Evolutionary conservation across 1,140 invertebrate genomes (phyloP), one percentile per base, ranked within the genome.

Genomic region (Apocrypta bakeri): DNA sequence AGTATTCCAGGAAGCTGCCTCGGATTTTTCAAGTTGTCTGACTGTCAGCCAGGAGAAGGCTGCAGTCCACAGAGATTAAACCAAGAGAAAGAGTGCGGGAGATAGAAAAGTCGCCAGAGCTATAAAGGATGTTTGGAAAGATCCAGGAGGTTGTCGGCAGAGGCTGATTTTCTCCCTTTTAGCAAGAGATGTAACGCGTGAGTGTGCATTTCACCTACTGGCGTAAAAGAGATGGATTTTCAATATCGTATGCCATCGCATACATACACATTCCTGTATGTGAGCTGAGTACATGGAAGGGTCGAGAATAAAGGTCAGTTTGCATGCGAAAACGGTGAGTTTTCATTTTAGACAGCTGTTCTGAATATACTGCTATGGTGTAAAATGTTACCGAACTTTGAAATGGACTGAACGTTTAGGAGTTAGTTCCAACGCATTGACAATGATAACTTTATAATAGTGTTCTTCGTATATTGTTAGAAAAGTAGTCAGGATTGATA

Each of bases 191-290:
- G 68, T 71, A 71, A 71, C 68, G 31, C 68, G 6, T 8, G 31
- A 29, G 31, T 12, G 68, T 33, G 37, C 37, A 73, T 33, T 74
- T 74, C 48, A 74, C n/a, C 72, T 9, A 74, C 37, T 21, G 1
- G 25, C 27, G 48, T 6, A 61, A n/a, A 37, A 29, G 73, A 63
- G 73, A 75, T 75, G 73, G 73, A 75, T 48, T 75, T 61, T 24
- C 40, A 75, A 75, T 75, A 75, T 63, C 48, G 73, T n/a, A n/a
- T 56, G 73, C 25, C 48, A 48, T 37, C 33, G 9, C 37, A 42
- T 24, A n/a, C 40, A 72, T 21, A 72, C 69, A 37, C 29, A 21
- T 37, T 71, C 8, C 69, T 9, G 37, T 71, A 12, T n/a, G 25
- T 0, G 69, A n/a, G 31, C 0, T 56, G 48, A n/a, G 48, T 56